Evolutionary conservation across 2,797 vertebrate genomes (phyloP).

Genomic region (Perodicticus potto): DNA sequence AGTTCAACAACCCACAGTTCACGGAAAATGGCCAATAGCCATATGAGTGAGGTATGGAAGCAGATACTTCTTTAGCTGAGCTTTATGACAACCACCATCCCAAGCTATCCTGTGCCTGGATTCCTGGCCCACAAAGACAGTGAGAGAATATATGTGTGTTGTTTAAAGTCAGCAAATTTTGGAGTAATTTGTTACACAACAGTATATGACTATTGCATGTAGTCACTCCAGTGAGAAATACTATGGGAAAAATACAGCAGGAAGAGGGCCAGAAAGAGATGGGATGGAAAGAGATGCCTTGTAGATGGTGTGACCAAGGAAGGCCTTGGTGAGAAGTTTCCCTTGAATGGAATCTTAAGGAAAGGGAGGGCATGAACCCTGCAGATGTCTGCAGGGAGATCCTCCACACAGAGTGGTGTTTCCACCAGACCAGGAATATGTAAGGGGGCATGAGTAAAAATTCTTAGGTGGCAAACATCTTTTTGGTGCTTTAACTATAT

Average conservation of each 20-base stretch:
- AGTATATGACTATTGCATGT: background rate
- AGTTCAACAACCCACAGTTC: background rate
- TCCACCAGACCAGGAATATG: no score
- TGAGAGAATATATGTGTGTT: background rate
- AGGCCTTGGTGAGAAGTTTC: background rate
- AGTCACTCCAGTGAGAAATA: background rate
- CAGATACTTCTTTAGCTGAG: background rate
- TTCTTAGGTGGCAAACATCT: background rate
- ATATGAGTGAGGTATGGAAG: no score
- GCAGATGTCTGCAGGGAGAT: background rate
- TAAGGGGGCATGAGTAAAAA: background rate
- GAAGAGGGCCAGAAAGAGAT: background rate
- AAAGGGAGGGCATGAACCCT: background rate
- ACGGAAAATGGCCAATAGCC: background rate
- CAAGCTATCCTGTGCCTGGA: background rate
- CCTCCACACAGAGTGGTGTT: background rate
- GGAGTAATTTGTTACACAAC: background rate
- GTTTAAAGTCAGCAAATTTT: background rate
- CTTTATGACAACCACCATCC: background rate
- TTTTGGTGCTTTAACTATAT: background rate
- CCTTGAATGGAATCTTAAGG: background rate
- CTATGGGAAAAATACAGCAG: background rate
- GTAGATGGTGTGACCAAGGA: background rate
- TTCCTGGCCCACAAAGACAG: background rate
- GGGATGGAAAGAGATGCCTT: background rate